A percentile compares a stretch with the other conserved stretches of the same genome.
Conservation (phyloP, 1,140 invertebrate species). For the Drosophila melanica region DNA sequence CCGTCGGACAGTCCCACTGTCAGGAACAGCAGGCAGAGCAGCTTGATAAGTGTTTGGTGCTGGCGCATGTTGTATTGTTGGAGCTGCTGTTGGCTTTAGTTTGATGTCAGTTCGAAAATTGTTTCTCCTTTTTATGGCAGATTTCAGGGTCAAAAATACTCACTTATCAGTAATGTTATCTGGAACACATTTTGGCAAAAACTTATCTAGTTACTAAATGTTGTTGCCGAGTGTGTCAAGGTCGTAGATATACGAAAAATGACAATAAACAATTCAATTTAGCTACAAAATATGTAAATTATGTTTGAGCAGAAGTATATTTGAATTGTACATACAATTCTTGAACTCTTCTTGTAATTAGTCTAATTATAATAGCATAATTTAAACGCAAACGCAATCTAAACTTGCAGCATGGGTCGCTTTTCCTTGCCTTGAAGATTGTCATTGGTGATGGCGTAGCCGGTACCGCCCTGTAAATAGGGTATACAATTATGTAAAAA, state of each 20-base stretch:
- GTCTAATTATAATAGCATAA: neutral
- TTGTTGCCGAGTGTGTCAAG: slow-evolving; percentile 56
- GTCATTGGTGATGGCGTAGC: slow-evolving; percentile 94
- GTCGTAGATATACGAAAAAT: slow-evolving; percentile 12
- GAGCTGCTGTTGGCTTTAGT: neutral
- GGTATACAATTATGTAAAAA: neutral
- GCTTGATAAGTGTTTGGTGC: neutral
- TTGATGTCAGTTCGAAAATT: neutral
- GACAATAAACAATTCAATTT: neutral
- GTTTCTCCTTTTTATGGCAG: slow-evolving; percentile 43
- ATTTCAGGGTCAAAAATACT: slow-evolving; percentile 37
- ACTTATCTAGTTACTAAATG: slow-evolving; percentile 35
- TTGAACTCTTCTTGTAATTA: neutral
- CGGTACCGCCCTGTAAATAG: slow-evolving; percentile 93
- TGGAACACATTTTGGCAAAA: slow-evolving; percentile 20
- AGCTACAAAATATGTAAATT: no score
- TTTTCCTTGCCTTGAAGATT: slow-evolving; percentile 93
- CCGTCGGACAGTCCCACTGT: neutral
- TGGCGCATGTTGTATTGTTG: slow-evolving; percentile 34
- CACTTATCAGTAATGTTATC: slow-evolving; percentile 56
- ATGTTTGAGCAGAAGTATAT: neutral
- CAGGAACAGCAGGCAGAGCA: slow-evolving; percentile 43
- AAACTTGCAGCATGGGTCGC: slow-evolving; percentile 94
- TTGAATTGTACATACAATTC: neutral
- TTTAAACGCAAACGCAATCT: slow-evolving; percentile 1